Percentiles rank a stretch among this genome's conserved stretches.
phyloP scores from a whole-genome alignment of 2,113 vertebrate species.

The Colinus virginianus region DNA sequence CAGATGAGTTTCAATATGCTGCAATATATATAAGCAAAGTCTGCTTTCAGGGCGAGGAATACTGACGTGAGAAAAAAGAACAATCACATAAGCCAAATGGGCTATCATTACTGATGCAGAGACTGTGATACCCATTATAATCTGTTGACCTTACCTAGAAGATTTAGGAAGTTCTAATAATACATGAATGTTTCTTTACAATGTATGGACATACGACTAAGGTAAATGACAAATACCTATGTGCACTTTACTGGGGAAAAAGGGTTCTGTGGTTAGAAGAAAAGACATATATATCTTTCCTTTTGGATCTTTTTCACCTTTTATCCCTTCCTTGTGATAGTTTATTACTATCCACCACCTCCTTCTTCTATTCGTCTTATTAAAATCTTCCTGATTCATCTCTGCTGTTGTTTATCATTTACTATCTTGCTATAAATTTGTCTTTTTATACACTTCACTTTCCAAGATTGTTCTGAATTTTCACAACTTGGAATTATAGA shows the following conservation, averaged over 20 bases:
- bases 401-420: neutral
- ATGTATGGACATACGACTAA: neutral
- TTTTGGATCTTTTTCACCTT: neutral
- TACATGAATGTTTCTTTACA: neutral
- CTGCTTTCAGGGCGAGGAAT: fast-evolving
- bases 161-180: neutral
- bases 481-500: neutral
- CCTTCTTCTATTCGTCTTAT: neutral
- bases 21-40: fast-evolving
- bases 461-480: slow-evolving; percentile 26
- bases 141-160: neutral
- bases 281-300: neutral
- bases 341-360: neutral
- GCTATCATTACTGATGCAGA: neutral
- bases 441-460: neutral
- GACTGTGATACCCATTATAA: neutral
- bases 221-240: neutral
- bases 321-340: neutral
- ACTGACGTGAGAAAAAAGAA: fast-evolving
- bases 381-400: neutral
- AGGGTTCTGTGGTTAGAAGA: fast-evolving
- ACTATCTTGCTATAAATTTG: neutral
- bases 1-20: neutral
- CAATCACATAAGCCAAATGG: fast-evolving
- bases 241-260: neutral